phyloP scores from a whole-genome alignment of 1,140 invertebrate genomes.

The Conopomorpha cramerella region DNA sequence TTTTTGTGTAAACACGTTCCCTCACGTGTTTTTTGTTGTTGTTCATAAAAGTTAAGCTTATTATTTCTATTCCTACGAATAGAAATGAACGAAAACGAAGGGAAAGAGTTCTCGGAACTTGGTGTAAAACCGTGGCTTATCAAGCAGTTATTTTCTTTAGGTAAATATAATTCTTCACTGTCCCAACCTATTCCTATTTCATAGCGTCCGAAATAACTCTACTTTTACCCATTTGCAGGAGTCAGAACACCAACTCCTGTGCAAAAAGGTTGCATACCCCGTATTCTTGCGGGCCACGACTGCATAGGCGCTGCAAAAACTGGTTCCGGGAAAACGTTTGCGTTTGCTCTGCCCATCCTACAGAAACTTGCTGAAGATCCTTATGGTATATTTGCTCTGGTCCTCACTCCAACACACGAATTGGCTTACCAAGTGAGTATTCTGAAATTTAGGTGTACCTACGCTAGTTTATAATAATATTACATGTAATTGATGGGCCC shows the following conservation, averaged over 20 bases:
- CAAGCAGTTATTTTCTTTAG: conserved; percentile 43
- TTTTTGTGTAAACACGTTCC: too few relatives aligned
- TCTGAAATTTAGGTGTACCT: too few relatives aligned
- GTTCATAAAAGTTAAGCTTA: too few relatives aligned
- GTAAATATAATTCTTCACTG: conserved; percentile 15
- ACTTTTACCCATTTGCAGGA: conserved; percentile 57
- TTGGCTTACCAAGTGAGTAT: conserved; percentile 75
- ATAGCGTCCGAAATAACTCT: conserved; percentile 1
- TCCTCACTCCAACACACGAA: conserved; percentile 95
- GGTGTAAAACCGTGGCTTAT: conserved; percentile 51
- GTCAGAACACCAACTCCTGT: conserved; percentile 84
- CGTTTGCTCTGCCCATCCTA: conserved; percentile 94
- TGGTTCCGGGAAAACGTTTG: conserved; percentile 96
- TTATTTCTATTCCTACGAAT: too few relatives aligned
- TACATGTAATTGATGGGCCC: too few relatives aligned
- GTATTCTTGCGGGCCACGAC: conserved; percentile 82
- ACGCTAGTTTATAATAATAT: too few relatives aligned
- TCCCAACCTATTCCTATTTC: background rate
- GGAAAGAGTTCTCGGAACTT: conserved; percentile 34
- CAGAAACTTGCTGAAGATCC: conserved; percentile 91
- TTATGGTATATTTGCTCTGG: conserved; percentile 92
- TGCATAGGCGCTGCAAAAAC: conserved; percentile 96
- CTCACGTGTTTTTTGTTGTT: too few relatives aligned
- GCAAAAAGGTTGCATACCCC: conserved; percentile 80
- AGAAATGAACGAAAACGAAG: conserved; percentile 35